These are phyloP conservation scores for Aphis gossypii DNA, from an alignment of 1,140 invertebrate genomes.

Conservation along the genomic window DNA sequence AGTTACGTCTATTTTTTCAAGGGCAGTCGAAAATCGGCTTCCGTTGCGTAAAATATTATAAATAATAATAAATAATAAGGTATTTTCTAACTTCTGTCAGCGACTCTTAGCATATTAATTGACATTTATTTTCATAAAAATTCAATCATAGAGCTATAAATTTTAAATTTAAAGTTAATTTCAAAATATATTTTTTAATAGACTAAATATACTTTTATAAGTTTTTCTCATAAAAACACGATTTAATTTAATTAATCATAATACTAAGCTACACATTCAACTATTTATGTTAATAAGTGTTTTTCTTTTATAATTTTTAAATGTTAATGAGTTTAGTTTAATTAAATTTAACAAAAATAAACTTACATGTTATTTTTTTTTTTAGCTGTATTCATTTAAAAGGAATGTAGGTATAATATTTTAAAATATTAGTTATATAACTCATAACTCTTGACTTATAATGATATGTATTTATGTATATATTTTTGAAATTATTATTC, in stretches of 20 bases:
- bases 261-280: background rate
- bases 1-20: slow-evolving; percentile 45
- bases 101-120: slow-evolving; percentile 11
- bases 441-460: background rate
- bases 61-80: slow-evolving; percentile 27
- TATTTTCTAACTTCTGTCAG: slow-evolving; percentile 1
- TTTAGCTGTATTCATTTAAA: background rate
- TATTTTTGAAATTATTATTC: background rate
- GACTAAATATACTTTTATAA: background rate
- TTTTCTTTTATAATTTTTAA: background rate
- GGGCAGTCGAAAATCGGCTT: slow-evolving; percentile 41
- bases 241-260: background rate
- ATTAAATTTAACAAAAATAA: background rate
- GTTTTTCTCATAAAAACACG: background rate
- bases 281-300: background rate
- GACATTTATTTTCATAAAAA: slow-evolving; percentile 7
- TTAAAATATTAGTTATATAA: background rate
- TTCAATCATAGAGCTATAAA: background rate
- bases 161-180: background rate
- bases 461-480: background rate
- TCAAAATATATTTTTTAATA: background rate
- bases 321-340: background rate
- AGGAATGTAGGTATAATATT: background rate
- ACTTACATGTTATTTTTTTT: background rate
- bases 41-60: slow-evolving; percentile 3